Evolutionary conservation across 2,113 vertebrate genomes (phyloP).

Genomic region (Gymnobelideus leadbeateri): DNA sequence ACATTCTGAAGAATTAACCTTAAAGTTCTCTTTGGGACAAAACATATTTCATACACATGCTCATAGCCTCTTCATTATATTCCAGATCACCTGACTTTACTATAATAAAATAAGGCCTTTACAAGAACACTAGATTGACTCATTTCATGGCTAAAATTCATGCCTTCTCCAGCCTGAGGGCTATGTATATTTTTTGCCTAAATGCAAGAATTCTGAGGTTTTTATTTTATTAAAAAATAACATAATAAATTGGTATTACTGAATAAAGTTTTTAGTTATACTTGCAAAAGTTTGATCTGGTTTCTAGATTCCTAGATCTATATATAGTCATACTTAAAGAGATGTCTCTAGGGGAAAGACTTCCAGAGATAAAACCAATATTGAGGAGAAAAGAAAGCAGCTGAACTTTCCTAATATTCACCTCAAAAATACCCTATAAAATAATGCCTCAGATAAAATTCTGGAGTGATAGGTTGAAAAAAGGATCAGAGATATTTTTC

Average conservation of each 20-base stretch:
- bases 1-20: no score
- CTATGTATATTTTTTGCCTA: background rate
- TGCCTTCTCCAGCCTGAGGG: background rate
- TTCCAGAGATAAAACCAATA: background rate
- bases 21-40: no score
- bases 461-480: no score
- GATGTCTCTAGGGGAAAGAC: background rate
- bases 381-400: no score
- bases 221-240: background rate
- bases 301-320: background rate
- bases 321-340: conserved; percentile 21
- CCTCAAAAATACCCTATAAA: no score
- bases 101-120: background rate
- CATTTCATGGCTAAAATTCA: background rate
- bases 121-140: background rate
- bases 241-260: conserved; percentile 18
- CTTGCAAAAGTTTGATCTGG: conserved; percentile 23
- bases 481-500: no score
- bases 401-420: no score
- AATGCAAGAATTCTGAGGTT: background rate
- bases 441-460: no score
- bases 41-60: no score
- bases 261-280: background rate
- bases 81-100: background rate
- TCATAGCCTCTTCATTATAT: no score